Evolutionary conservation across 1,140 invertebrate species (phyloP), one percentile per base, ranked within the genome.

Genomic region (Schlechtendalia chinensis): DNA sequence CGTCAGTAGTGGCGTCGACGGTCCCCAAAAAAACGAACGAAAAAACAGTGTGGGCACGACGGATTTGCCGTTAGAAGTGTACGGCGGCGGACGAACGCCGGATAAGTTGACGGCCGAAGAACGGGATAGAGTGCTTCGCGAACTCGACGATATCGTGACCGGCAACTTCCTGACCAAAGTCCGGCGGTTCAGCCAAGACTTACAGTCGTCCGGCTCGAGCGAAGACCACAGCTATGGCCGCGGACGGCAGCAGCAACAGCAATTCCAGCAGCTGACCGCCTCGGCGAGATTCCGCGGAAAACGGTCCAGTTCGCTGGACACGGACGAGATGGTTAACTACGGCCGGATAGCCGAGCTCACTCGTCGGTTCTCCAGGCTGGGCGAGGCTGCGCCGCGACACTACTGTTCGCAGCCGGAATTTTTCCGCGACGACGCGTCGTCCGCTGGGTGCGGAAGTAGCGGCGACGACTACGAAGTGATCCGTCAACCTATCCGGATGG

Each of bases 331-430:
- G 1, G 75, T 72, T 12, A 80, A 89, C 0, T 88, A 88, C 85
- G 84, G 89, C 82, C 82, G 89, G 85, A 90, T 91, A 1, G 90
- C 89, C 65, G 89, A 89, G 17, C 83, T 91, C 63, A 88, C 90
- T 2, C 88, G 88, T 82, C 89, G 89, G 83, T 91, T 91, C 82
- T 88, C 88, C 0, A 84, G 86, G 65, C 84, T 89, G 1, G 87
- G 86, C 0, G 86, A 87, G 54, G 85, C 85, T 0, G 84, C 22
- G 1, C 39, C 81, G 2, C 54, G 14, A 17, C 58, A 50, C 5
- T 61, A 59, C 27, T 24, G 59, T 11, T 63, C 81, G 1, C 63
- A 81, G 45, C 61, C 81, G 1, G 58, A 81, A 22, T 79, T 79
- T 16, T 61, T 45, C 16, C 39, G 14, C 0, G 22, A 50, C 2